Evolutionary conservation across 1,140 invertebrate genomes (phyloP).

Genomic region (Zaprionus tsacasi): DNA sequence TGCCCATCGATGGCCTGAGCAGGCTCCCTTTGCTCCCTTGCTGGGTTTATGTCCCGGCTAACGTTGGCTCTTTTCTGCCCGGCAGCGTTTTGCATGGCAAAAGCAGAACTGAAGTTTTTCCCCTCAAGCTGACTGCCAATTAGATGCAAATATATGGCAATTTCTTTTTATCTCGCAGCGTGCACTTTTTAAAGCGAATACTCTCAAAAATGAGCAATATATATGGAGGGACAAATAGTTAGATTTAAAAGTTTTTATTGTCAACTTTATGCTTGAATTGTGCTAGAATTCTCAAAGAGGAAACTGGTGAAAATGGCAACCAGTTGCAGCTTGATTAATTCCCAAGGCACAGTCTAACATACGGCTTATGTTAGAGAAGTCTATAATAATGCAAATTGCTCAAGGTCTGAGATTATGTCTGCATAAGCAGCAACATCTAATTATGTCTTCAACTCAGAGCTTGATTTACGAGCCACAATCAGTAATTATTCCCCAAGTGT

Average conservation of each 20-base stretch:
- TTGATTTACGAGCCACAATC: constrained; percentile 1
- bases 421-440: neutral
- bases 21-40: neutral
- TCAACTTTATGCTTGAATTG: neutral
- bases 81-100: constrained; percentile 48
- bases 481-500: constrained; percentile 18
- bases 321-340: neutral
- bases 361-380: neutral
- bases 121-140: constrained; percentile 68
- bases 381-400: constrained; percentile 1
- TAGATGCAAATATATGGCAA: constrained; percentile 75
- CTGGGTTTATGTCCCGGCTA: constrained; percentile 9
- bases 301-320: neutral
- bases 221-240: constrained; percentile 19
- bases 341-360: neutral
- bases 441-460: neutral
- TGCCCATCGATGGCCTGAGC: constrained; percentile 51
- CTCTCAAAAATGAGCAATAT: constrained; percentile 32
- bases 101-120: constrained; percentile 37
- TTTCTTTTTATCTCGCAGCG: constrained; percentile 24
- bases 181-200: constrained; percentile 9
- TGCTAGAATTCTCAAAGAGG: neutral
- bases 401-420: neutral
- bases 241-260: neutral
- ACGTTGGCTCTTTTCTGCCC: constrained; percentile 30